Conservation (phyloP, 1,140 invertebrate genomes). For the Arion vulgaris region DNA sequence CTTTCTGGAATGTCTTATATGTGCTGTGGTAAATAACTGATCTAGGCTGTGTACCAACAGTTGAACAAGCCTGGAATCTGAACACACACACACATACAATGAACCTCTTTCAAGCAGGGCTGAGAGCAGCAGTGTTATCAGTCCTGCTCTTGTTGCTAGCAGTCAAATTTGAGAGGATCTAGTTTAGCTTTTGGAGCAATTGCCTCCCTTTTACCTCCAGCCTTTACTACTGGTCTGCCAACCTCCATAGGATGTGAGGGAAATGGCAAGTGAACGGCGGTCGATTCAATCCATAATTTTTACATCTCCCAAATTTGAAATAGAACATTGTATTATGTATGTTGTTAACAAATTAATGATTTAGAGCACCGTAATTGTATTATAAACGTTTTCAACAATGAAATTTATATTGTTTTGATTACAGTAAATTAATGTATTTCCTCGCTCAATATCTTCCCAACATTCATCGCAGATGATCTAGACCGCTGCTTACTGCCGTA, state of each 20-base stretch:
- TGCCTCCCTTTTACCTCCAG: constrained; percentile 34
- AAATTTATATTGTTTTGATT: not conserved
- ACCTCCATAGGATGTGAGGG: constrained; percentile 36
- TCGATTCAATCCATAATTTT: not conserved
- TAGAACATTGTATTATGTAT: no score
- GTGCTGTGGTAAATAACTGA: not conserved
- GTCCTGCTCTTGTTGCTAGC: not conserved
- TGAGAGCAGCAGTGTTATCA: no score
- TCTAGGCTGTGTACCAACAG: not conserved
- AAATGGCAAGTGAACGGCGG: constrained; percentile 9
- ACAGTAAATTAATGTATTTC: not conserved
- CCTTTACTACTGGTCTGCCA: constrained; percentile 37
- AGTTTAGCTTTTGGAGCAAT: constrained; percentile 34
- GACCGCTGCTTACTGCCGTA: constrained; percentile 22
- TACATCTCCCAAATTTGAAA: not conserved
- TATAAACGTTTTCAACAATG: not conserved
- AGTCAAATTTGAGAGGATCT: constrained; percentile 20
- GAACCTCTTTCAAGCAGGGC: not conserved
- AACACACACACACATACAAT: no score
- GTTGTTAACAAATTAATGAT: no score
- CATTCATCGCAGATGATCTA: not conserved
- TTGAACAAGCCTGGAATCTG: constrained; percentile 2
- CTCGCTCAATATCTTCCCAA: not conserved
- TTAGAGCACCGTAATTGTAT: not conserved
- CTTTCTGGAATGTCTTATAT: not conserved